Evolutionary conservation across 2,888 invertebrate species (phyloP).

Genomic region (Sphaerophoria rueppellii): DNA sequence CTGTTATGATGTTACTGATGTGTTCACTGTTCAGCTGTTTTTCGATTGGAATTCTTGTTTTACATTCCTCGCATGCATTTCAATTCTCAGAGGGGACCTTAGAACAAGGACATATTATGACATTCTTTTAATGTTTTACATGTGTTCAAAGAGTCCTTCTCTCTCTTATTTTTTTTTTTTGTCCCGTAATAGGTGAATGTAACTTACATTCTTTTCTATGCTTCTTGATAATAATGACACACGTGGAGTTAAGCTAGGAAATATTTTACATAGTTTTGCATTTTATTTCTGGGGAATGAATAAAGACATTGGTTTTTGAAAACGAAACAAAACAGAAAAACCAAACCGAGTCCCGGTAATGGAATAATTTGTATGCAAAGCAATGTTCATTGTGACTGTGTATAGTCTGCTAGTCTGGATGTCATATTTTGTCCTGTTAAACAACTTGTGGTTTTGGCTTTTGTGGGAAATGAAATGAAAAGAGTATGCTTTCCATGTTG

Average conservation of each 20-base stretch:
- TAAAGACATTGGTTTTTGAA: slow-evolving; percentile 4
- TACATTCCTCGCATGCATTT: slow-evolving; percentile 39
- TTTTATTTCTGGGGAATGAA: background rate
- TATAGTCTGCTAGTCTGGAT: background rate
- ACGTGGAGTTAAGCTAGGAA: slow-evolving; percentile 10
- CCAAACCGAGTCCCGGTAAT: slow-evolving; percentile 1
- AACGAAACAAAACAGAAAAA: background rate
- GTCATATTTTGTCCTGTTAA: slow-evolving; percentile 7
- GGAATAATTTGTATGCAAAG: slow-evolving; percentile 40
- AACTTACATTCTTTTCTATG: background rate
- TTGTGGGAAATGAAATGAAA: background rate
- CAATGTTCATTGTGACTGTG: background rate
- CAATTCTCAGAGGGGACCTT: slow-evolving; percentile 1
- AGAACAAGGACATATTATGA: slow-evolving; percentile 38
- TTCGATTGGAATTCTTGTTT: slow-evolving; percentile 55
- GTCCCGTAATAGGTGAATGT: background rate
- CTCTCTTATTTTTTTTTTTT: slow-evolving; percentile 3
- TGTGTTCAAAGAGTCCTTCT: slow-evolving; percentile 23
- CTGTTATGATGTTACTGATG: slow-evolving; percentile 1
- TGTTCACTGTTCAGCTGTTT: slow-evolving; percentile 31
- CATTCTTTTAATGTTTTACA: slow-evolving; percentile 41
- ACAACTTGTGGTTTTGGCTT: slow-evolving; percentile 9
- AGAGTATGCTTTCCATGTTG: slow-evolving; percentile 8
- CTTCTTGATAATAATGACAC: slow-evolving; percentile 22
- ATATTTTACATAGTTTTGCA: slow-evolving; percentile 11